Base-by-base conservation (phyloP, 2,797 vertebrate genomes). In the Rhadinocentrus ornatus region DNA sequence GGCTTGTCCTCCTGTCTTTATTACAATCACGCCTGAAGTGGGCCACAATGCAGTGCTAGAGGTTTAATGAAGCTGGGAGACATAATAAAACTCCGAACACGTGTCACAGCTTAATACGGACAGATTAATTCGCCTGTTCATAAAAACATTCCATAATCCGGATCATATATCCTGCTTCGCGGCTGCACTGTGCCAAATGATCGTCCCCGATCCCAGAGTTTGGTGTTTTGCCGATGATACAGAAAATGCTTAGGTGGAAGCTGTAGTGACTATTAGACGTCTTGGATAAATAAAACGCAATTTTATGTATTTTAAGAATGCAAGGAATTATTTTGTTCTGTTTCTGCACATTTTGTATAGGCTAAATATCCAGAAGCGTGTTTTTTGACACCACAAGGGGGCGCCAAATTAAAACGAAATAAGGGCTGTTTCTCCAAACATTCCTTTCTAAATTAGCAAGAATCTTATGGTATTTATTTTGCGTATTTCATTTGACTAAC, bases 81-180 rank as follows among this genome's bases (percentile, higher is more conserved):
- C 10, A 2, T 4, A 35, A 20, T 27, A 46, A 41, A 66, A 0
- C 18, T 27, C 0, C 22, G 39, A 11, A 50, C 56, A 48, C 44
- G 44, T 22, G 69, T 46, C 37, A 35, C 3, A 0, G 66, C 16
- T 61, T 22, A 34, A n/a, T 2, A 1, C 2, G 0, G 34, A 53
- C 32, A 27, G 39, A 61, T 31, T 29, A 15, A 22, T 34, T 52
- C 29, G 22, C 11, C 0, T 1, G 20, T 3, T 16, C n/a, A 46
- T n/a, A 22, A 62, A 68, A 71, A 62, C 20, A 48, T 52, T 48
- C 24, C 39, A 22, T 18, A 59, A 66, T 62, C 82, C 78, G 57
- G 73, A 81, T 81, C 61, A 59, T 57, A 57, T 57, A 64, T 75
- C 57, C 62, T 34, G 57, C 31, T 41, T 18, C 31, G n/a, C 37